Percentiles rank a stretch among this genome's conserved stretches.
These are phyloP conservation scores for Lepisosteus osseus DNA, from an alignment of 2,113 vertebrate genomes.

Conservation along the genomic window DNA sequence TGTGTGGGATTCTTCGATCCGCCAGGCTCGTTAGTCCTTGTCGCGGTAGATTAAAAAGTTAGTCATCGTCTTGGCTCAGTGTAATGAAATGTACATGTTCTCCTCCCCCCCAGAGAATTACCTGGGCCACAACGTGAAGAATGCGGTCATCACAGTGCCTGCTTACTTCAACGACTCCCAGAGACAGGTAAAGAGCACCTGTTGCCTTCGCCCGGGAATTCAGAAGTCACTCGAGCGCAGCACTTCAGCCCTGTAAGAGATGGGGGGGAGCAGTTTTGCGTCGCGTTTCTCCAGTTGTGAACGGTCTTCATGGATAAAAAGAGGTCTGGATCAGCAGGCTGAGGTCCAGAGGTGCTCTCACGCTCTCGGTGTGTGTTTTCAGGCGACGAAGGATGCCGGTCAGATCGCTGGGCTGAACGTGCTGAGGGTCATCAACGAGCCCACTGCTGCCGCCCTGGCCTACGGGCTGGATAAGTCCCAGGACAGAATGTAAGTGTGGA, in stretches of 20 bases:
- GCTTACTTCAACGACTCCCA: constrained; percentile 99
- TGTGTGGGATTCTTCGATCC: no score
- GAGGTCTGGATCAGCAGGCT: background rate
- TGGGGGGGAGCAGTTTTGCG: no score
- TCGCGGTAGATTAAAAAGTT: no score
- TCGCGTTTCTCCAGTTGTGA: no score
- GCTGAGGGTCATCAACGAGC: constrained; percentile 94
- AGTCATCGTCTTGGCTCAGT: background rate
- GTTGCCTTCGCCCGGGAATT: no score
- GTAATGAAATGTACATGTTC: background rate
- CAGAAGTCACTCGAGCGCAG: no score
- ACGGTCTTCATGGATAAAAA: background rate
- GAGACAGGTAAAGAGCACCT: constrained; percentile 77
- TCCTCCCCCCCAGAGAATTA: constrained; percentile 79
- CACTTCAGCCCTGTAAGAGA: no score
- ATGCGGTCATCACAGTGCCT: constrained; percentile 93
- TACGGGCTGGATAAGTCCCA: constrained; percentile 98
- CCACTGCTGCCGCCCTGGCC: constrained; percentile 92
- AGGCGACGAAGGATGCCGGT: constrained; percentile 97
- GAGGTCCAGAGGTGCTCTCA: background rate
- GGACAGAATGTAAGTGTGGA: constrained; percentile 84
- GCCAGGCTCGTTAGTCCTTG: no score
- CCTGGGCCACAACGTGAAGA: constrained; percentile 87
- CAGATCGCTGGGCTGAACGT: constrained; percentile 95
- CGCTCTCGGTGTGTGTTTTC: background rate